Percentiles rank a stretch among this genome's conserved stretches.
Conservation (phyloP, 2,113 vertebrate species). For the Tautogolabrus adspersus region DNA sequence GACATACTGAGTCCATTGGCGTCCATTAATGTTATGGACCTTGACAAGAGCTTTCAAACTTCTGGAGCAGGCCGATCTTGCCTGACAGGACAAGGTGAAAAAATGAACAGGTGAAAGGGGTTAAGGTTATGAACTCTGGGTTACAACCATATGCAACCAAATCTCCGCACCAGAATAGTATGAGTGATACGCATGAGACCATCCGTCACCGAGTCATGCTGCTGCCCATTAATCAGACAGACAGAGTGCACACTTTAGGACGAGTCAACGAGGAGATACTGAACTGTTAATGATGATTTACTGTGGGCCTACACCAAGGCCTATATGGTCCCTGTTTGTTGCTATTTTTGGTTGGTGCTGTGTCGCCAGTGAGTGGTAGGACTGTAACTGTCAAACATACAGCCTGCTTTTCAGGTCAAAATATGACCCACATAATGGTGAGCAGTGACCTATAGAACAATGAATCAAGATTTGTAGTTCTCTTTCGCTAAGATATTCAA, state of each 20-base stretch:
- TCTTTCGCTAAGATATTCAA: slow-evolving; percentile 12
- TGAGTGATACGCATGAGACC: slow-evolving; percentile 27
- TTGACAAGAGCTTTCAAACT: slow-evolving; percentile 1
- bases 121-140: slow-evolving; percentile 56
- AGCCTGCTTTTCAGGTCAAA: neutral
- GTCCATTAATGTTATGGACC: slow-evolving; percentile 3
- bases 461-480: neutral
- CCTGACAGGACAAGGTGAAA: slow-evolving; percentile 35
- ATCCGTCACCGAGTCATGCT: slow-evolving; percentile 33
- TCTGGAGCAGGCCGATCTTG: neutral
- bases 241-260: slow-evolving; percentile 18
- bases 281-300: slow-evolving; percentile 36
- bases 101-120: slow-evolving; percentile 64
- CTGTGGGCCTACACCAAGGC: neutral
- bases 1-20: neutral
- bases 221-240: slow-evolving; percentile 46
- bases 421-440: slow-evolving; percentile 4
- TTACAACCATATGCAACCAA: slow-evolving; percentile 64
- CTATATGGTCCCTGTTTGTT: neutral
- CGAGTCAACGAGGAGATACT: slow-evolving; percentile 6
- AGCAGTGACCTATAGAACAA: neutral
- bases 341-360: slow-evolving; percentile 23
- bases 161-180: slow-evolving; percentile 69
- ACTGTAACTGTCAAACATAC: neutral
- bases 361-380: neutral